Evolutionary conservation across 2,888 invertebrate species (phyloP), one percentile per base, ranked within the genome.

Genomic region (Eutolmus rufibarbis): DNA sequence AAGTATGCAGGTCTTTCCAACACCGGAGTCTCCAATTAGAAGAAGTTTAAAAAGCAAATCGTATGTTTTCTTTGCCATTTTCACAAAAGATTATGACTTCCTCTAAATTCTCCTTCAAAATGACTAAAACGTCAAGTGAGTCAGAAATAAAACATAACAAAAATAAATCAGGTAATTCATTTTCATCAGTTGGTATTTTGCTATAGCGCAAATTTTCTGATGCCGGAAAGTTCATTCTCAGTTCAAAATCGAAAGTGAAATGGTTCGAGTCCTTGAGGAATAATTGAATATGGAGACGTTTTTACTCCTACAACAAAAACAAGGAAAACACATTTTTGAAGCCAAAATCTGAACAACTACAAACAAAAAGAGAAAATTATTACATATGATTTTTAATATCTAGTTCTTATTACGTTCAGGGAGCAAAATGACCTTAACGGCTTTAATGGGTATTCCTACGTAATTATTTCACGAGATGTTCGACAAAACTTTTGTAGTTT

Each of bases 21-120:
- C 98, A 90, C 98, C 98, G 85, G 97, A 97, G 93, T 98, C 98
- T 89, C 98, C 98, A 93, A 98, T 98, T 90, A 98, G 94, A 90
- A 98, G 94, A 90, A 98, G 94, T 94, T 98, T 98, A 93, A 98
- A 98, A 91, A 98, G 94, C 92, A 98, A 95, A 94, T 98, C 98
- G 94, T 98, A 98, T 90, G 98, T 97, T 95, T 97, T 97, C 94
- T 98, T 98, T 92, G 97, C 97, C 97, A 98, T 98, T 95, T 94
- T 90, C 46, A 76, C 85, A 74, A 85, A 46, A 34, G 34, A 74
- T 74, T 46, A 57, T 19, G 57, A 57, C 37, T 77, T 86, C 77
- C 51, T 34, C 34, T 34, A 31, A 28, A 74, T 74, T 76, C 46
- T 51, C 77, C 56, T 86, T 51, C 46, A 77, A 86, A 77, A 77